Evolutionary conservation across 2,113 vertebrate genomes (phyloP).

Genomic region (Marmota monax): DNA sequence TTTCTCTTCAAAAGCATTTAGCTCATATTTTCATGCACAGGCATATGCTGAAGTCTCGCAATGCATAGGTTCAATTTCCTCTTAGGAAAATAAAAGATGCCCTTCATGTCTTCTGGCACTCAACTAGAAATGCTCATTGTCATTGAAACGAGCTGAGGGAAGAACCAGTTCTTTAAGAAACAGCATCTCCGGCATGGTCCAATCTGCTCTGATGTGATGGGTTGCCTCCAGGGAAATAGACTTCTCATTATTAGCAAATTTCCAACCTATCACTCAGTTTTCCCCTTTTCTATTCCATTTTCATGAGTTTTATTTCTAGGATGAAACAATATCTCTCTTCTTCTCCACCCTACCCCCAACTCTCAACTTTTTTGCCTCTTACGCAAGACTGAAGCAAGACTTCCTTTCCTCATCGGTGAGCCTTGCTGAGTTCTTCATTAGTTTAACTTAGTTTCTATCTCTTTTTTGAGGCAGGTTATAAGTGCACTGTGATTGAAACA

Average conservation of each 20-base stretch:
- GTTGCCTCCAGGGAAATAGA: constrained; percentile 66
- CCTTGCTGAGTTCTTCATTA: neutral
- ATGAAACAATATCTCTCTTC: constrained; percentile 58
- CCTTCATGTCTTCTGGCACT: constrained; percentile 74
- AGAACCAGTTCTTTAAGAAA: constrained; percentile 66
- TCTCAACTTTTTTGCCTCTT: constrained; percentile 53
- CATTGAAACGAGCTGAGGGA: constrained; percentile 79
- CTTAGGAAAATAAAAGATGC: constrained; percentile 66
- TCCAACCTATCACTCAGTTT: constrained; percentile 71
- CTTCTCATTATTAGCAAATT: constrained; percentile 79
- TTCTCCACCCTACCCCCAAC: neutral
- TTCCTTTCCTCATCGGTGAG: neutral
- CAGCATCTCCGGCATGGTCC: neutral
- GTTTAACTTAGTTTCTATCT: neutral
- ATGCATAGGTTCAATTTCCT: constrained; percentile 76
- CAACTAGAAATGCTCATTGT: constrained; percentile 74
- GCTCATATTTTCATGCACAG: constrained; percentile 64
- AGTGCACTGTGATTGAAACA: neutral
- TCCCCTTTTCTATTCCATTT: constrained; percentile 59
- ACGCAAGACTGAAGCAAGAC: neutral
- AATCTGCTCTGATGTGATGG: constrained; percentile 19
- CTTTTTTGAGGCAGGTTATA: neutral
- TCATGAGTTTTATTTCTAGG: constrained; percentile 66
- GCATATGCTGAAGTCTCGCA: constrained; percentile 69
- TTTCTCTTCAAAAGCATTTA: constrained; percentile 79